Conservation (phyloP, 1,140 invertebrate species). For the Temnothorax nylanderi region DNA sequence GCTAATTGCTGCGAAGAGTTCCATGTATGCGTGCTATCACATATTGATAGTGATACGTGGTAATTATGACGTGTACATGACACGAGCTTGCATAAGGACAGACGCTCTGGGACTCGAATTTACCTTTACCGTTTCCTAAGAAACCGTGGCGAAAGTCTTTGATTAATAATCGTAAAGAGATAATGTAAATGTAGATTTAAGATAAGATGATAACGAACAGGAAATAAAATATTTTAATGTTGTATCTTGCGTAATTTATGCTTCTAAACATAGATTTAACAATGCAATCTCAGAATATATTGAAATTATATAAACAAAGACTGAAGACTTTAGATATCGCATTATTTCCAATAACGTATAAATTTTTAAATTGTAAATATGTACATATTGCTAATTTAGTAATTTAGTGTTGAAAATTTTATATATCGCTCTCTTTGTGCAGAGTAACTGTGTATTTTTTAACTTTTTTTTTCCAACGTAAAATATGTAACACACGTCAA, state of each 20-base stretch:
- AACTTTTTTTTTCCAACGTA: neutral
- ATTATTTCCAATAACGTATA: neutral
- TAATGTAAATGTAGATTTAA: slow-evolving; percentile 15
- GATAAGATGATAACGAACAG: neutral
- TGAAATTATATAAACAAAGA: neutral
- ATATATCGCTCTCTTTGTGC: neutral
- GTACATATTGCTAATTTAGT: neutral
- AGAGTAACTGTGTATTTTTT: neutral
- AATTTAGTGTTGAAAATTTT: neutral
- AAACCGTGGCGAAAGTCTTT: slow-evolving; percentile 1
- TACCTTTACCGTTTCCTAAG: slow-evolving; percentile 8
- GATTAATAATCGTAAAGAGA: neutral
- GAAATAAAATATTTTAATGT: neutral
- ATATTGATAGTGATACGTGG: slow-evolving; percentile 55
- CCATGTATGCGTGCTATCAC: slow-evolving; percentile 46
- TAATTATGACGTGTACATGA: slow-evolving; percentile 57
- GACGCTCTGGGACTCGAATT: slow-evolving; percentile 12
- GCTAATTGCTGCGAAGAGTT: slow-evolving; percentile 74
- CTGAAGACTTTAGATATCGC: neutral
- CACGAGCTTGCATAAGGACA: neutral
- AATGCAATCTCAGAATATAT: neutral
- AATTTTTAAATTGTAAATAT: neutral
- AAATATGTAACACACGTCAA: neutral
- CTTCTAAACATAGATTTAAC: neutral
- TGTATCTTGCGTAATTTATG: neutral